A percentile compares a stretch with the other conserved stretches of the same genome.
phyloP scores from a whole-genome alignment of 2,888 invertebrate species.

The Boloria euphrosyne region DNA sequence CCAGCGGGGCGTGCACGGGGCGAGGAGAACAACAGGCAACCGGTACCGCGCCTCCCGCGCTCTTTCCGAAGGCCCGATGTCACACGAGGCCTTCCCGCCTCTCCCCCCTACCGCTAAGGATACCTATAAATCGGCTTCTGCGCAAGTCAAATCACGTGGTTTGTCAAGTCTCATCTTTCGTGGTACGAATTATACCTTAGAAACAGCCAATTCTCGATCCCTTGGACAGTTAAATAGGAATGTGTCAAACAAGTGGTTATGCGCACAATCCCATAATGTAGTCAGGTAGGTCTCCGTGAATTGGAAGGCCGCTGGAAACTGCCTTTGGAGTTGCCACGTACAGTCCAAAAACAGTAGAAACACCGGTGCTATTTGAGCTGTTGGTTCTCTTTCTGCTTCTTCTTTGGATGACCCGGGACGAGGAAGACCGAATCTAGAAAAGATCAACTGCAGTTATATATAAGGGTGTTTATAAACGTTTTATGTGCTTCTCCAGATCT shows the following conservation, averaged over 20 bases:
- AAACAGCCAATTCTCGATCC: constrained; percentile 86
- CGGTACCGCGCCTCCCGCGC: too few species aligned
- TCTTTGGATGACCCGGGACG: constrained; percentile 82
- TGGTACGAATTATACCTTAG: too few species aligned
- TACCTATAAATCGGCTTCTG: too few species aligned
- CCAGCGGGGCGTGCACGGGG: too few species aligned
- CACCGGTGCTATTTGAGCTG: constrained; percentile 86
- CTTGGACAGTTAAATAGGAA: constrained; percentile 95
- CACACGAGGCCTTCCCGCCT: too few species aligned
- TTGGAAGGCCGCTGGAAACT: constrained; percentile 94
- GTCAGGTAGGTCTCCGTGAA: constrained; percentile 96
- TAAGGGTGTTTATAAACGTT: not conserved
- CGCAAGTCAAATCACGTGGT: too few species aligned
- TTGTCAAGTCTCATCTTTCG: too few species aligned
- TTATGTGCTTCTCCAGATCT: too few species aligned
- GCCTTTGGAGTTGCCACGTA: constrained; percentile 94
- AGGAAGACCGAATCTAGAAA: constrained; percentile 85
- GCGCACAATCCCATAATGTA: constrained; percentile 94
- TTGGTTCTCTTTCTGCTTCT: constrained; percentile 44
- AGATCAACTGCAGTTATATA: not conserved
- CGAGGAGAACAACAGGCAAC: too few species aligned
- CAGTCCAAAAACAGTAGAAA: constrained; percentile 96
- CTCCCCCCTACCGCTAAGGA: too few species aligned
- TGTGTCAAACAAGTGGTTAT: constrained; percentile 94
- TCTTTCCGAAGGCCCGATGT: too few species aligned